phyloP scores from a whole-genome alignment of 2,797 vertebrate genomes.

The Sardinella longiceps region DNA sequence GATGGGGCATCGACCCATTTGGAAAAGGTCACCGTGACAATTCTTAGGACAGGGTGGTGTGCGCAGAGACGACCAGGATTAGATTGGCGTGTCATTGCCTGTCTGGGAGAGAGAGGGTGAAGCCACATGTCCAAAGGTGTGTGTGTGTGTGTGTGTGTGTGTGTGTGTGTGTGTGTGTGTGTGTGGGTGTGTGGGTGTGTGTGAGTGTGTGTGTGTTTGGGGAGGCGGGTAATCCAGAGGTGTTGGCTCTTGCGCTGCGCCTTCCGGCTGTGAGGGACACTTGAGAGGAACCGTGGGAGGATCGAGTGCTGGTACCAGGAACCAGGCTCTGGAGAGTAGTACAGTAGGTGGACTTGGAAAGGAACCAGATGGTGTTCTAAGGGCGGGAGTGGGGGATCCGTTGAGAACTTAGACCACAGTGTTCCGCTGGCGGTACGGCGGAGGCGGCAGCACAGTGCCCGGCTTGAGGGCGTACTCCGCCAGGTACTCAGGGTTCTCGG shows the following conservation, averaged over 20 bases:
- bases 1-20: not conserved
- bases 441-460: conserved; percentile 89
- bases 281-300: conserved; percentile 16
- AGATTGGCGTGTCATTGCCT: not conserved
- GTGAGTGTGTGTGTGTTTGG: too few relatives aligned
- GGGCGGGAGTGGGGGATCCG: not conserved
- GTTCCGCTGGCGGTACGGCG: conserved; percentile 97
- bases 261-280: not conserved
- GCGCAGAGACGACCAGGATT: not conserved
- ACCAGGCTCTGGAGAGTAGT: conserved; percentile 45
- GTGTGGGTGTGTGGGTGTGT: too few relatives aligned
- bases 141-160: not conserved
- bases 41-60: conserved; percentile 5
- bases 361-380: not conserved
- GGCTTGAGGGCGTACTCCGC: conserved; percentile 92
- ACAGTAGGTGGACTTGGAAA: not conserved
- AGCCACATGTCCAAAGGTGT: not conserved
- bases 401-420: conserved; percentile 89
- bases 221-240: not conserved
- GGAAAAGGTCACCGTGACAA: conserved; percentile 15
- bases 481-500: conserved; percentile 95
- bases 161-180: not conserved
- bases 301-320: conserved; percentile 39
- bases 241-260: conserved; percentile 48
- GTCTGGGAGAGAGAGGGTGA: not conserved